These are phyloP conservation scores for Ptychodera flava DNA, from an alignment of 35 echinoderm and acorn worm genomes.

Conservation along the genomic window DNA sequence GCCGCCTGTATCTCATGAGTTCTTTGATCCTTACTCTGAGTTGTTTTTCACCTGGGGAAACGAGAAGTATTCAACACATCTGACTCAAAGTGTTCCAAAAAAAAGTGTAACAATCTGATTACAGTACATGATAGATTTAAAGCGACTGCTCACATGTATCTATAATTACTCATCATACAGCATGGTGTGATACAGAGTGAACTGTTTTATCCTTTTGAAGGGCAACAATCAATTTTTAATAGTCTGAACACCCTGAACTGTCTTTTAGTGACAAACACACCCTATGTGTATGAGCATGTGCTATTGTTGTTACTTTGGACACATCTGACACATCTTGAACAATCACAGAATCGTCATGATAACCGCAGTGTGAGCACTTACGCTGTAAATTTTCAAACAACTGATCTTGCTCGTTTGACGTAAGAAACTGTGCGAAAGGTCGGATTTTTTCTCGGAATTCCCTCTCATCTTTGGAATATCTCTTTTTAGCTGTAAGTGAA, in stretches of 20 bases:
- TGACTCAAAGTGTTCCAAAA: not conserved
- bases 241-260: no score
- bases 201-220: no score
- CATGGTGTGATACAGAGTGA: no score
- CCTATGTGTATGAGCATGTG: no score
- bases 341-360: no score
- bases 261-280: no score
- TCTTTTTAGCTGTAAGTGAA: slow-evolving; percentile 34
- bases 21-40: slow-evolving; percentile 82
- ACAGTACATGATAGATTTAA: no score
- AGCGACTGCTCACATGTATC: no score
- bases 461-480: slow-evolving; percentile 69
- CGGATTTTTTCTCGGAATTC: slow-evolving; percentile 76
- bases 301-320: no score
- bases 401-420: slow-evolving; percentile 62
- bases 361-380: slow-evolving; percentile 63
- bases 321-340: no score
- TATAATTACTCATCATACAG: no score
- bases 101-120: not conserved
- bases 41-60: slow-evolving; percentile 79
- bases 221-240: no score
- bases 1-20: slow-evolving; percentile 72
- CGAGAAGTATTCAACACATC: not conserved
- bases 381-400: slow-evolving; percentile 79
- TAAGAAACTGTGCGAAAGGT: slow-evolving; percentile 56